These are phyloP conservation scores for Hybognathus amarus DNA, from an alignment of 2,797 vertebrate genomes.

Conservation along the genomic window DNA sequence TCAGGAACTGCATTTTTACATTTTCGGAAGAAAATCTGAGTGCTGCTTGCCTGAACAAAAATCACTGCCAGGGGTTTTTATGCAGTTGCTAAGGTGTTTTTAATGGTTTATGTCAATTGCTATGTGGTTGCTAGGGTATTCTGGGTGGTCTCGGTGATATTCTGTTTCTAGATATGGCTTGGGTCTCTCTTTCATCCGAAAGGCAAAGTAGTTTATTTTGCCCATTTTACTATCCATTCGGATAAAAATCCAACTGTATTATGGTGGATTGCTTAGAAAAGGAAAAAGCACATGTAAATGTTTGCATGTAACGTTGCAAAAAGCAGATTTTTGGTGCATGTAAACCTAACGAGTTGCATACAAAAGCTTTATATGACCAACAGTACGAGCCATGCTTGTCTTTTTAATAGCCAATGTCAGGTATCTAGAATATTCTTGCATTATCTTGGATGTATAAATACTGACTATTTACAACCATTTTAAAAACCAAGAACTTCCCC, in stretches of 20 bases:
- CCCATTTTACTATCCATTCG: not conserved
- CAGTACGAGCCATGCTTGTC: not conserved
- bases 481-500: not conserved
- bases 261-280: not conserved
- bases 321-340: not conserved
- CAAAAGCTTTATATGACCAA: not conserved
- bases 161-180: constrained; percentile 21
- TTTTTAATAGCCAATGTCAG: too few relatives aligned
- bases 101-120: constrained; percentile 23
- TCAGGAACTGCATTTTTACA: constrained; percentile 28
- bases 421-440: not conserved
- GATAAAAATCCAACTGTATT: not conserved
- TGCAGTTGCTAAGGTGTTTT: constrained; percentile 31
- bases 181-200: not conserved
- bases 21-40: constrained; percentile 27
- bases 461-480: not conserved
- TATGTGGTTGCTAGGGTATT: constrained; percentile 15
- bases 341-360: not conserved
- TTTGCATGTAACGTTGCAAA: not conserved
- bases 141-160: constrained; percentile 40
- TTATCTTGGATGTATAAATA: constrained; percentile 7
- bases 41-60: constrained; percentile 4
- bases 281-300: too few relatives aligned
- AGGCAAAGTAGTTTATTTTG: not conserved
- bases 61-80: not conserved